Percentiles rank a stretch among this genome's conserved stretches.
Conservation (phyloP, 2,113 vertebrate genomes). For the Laticauda colubrina region DNA sequence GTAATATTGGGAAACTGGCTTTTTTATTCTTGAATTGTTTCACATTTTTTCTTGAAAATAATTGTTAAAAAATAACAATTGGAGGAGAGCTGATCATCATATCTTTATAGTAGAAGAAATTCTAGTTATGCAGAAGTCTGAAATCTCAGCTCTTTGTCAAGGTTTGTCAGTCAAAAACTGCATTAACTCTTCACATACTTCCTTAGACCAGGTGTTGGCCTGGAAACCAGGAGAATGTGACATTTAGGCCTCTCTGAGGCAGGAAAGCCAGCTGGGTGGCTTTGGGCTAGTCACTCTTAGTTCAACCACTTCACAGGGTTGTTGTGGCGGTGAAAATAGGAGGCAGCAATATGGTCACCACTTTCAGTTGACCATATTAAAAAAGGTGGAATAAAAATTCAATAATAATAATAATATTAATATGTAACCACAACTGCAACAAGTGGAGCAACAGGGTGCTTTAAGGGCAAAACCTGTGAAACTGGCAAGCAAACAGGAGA, state of each 20-base stretch:
- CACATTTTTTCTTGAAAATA: neutral
- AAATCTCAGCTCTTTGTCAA: neutral
- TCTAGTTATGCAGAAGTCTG: neutral
- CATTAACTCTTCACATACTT: neutral
- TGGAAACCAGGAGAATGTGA: neutral
- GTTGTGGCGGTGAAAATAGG: neutral
- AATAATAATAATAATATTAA: neutral
- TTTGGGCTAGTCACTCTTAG: neutral
- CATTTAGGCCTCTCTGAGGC: neutral
- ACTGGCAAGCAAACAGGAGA: neutral
- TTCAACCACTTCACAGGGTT: neutral
- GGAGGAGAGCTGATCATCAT: neutral
- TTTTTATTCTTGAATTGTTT: neutral
- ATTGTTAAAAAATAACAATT: conserved; percentile 8
- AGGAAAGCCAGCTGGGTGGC: neutral
- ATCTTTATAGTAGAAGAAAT: too few relatives aligned
- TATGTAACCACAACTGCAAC: neutral
- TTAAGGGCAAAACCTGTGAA: neutral
- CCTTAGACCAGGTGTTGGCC: neutral
- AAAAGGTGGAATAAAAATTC: neutral
- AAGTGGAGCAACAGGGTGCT: neutral
- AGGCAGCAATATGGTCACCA: neutral
- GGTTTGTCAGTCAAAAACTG: neutral
- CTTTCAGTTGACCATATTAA: neutral
- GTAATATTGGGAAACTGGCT: neutral